Conservation (phyloP, 1,140 invertebrate genomes). For the Chymomyza costata region DNA sequence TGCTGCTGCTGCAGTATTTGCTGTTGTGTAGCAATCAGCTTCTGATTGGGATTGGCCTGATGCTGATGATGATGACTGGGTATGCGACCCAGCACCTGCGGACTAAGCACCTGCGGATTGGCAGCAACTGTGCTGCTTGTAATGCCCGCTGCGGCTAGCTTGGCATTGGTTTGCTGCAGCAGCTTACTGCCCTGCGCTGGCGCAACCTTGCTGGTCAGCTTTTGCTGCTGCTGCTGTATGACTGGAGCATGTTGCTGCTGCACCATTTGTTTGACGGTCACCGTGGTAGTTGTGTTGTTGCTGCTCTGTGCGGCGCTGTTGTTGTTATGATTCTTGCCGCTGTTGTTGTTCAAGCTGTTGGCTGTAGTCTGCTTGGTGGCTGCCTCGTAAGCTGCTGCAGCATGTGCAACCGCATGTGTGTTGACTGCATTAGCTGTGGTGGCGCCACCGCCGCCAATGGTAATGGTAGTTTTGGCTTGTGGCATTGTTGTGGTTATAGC, state of each 20-base stretch:
- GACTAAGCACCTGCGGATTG: constrained; percentile 41
- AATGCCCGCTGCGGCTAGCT: constrained; percentile 6
- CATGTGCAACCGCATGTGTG: constrained; percentile 35
- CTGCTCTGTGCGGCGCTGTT: constrained; percentile 24
- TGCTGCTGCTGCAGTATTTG: constrained; percentile 70
- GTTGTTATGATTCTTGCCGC: constrained; percentile 27
- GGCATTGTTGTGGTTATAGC: constrained; percentile 25
- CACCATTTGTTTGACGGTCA: constrained; percentile 67
- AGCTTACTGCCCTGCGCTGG: constrained; percentile 25
- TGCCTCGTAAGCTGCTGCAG: constrained; percentile 39
- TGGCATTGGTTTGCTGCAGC: constrained; percentile 14
- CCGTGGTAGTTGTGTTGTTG: constrained; percentile 38
- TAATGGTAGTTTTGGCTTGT: constrained; percentile 50
- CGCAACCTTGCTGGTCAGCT: constrained; percentile 38
- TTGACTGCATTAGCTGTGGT: constrained; percentile 7
- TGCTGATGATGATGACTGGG: constrained; percentile 59
- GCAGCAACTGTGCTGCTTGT: too few relatives aligned
- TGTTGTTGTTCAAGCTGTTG: constrained; percentile 11
- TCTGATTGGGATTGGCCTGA: constrained; percentile 63
- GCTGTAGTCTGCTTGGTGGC: neutral
- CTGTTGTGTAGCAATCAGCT: constrained; percentile 64
- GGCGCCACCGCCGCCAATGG: constrained; percentile 28
- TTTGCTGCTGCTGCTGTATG: constrained; percentile 68
- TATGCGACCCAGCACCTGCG: constrained; percentile 56
- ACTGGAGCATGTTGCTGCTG: constrained; percentile 68